Conservation (phyloP, 2,888 invertebrate genomes). For the Parasteatoda lunata region DNA sequence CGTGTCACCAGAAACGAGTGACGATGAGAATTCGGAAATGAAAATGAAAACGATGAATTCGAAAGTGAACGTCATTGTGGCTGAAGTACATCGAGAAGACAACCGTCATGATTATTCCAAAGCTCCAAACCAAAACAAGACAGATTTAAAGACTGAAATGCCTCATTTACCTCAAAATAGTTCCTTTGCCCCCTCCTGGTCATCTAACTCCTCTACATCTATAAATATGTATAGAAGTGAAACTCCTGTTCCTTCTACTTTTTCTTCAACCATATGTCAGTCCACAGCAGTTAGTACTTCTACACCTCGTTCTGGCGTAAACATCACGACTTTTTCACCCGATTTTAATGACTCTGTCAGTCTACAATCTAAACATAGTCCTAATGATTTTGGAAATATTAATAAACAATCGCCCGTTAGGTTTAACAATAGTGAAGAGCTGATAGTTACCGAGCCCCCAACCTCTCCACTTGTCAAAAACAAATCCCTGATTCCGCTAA, state of each 20-base stretch:
- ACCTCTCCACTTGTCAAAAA: not conserved
- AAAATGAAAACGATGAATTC: conserved; percentile 6
- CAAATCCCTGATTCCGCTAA: conserved; percentile 62
- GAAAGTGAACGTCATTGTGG: conserved; percentile 46
- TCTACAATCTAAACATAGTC: not conserved
- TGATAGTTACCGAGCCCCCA: conserved; percentile 13
- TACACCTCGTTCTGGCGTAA: conserved; percentile 32
- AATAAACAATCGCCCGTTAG: not conserved
- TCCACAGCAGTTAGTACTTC: conserved; percentile 17
- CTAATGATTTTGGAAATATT: not conserved
- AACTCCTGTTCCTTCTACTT: conserved; percentile 52
- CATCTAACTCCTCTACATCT: not conserved
- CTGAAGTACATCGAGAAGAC: conserved; percentile 55
- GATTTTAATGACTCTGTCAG: conserved; percentile 29
- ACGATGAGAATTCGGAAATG: conserved; percentile 82
- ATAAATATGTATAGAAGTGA: conserved; percentile 63
- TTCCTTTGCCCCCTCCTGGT: not conserved
- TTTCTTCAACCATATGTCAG: conserved; percentile 20
- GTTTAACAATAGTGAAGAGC: conserved; percentile 9
- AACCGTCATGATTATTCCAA: not conserved
- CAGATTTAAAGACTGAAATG: not conserved
- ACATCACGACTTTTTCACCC: conserved; percentile 42
- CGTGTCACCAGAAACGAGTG: conserved; percentile 79
- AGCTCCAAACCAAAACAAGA: not conserved
- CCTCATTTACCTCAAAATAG: not conserved